A percentile compares a stretch with the other conserved stretches of the same genome.
Evolutionary conservation across 2,888 invertebrate species (phyloP).

Genomic region (Leucophora obtusa): DNA sequence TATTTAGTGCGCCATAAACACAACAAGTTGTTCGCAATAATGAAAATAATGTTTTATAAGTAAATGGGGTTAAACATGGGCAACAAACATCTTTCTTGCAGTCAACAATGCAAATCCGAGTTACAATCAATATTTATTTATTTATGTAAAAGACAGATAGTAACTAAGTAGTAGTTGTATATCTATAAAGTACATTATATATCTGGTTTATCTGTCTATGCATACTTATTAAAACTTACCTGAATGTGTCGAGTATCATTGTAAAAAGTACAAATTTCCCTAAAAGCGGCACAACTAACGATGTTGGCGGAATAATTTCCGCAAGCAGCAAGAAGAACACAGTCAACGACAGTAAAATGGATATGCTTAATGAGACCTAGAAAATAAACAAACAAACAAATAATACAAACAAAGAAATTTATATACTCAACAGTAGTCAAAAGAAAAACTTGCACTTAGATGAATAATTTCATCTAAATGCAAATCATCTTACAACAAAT

Average conservation of each 20-base stretch:
- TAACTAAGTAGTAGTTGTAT: neutral
- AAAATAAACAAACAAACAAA: constrained; percentile 68
- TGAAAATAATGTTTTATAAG: neutral
- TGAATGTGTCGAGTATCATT: constrained; percentile 96
- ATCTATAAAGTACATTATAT: neutral
- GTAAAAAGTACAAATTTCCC: constrained; percentile 97
- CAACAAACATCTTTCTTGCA: neutral
- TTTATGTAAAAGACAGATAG: neutral
- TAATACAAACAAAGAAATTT: neutral
- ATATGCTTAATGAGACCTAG: constrained; percentile 95
- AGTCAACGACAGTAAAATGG: constrained; percentile 95
- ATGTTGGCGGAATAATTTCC: constrained; percentile 94
- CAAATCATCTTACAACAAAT: constrained; percentile 9
- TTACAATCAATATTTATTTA: neutral
- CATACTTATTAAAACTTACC: constrained; percentile 80
- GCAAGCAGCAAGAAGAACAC: constrained; percentile 96
- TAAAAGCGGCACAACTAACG: constrained; percentile 93
- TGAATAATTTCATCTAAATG: constrained; percentile 8
- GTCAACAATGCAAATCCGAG: neutral
- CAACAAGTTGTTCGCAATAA: neutral
- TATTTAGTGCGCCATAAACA: neutral
- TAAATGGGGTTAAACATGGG: neutral
- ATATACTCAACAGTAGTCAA: neutral
- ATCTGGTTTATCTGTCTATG: neutral
- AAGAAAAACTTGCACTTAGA: neutral